A percentile compares a stretch with the other conserved stretches of the same genome.
Conservation (phyloP, 2,888 invertebrate genomes). For the Cephus pygmeus region DNA sequence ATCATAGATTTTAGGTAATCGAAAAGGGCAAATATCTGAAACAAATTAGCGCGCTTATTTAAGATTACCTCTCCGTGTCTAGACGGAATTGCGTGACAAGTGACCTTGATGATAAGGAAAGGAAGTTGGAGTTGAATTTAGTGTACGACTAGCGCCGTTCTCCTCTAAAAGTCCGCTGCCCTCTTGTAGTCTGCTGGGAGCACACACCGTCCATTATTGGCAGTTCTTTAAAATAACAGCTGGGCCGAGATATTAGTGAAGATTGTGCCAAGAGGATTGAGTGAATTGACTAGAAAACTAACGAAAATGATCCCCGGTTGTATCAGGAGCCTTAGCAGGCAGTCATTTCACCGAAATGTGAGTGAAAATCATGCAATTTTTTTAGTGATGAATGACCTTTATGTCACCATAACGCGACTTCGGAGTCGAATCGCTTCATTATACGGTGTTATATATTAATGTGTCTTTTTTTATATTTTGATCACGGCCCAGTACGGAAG, state of each 20-base stretch:
- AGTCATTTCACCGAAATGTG: conserved; percentile 64
- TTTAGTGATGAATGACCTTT: conserved; percentile 51
- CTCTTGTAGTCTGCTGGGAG: not conserved
- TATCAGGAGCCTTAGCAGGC: conserved; percentile 62
- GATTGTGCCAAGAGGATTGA: conserved; percentile 13
- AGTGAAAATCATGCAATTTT: conserved; percentile 55
- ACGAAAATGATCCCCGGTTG: conserved; percentile 66
- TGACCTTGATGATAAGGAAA: not conserved
- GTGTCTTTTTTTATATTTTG: conserved; percentile 45
- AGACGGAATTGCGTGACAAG: not conserved
- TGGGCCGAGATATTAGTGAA: conserved; percentile 10
- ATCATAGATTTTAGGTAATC: not conserved
- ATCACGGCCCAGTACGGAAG: conserved; percentile 56
- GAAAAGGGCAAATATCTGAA: not conserved
- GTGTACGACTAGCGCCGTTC: conserved; percentile 10
- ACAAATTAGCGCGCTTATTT: not conserved
- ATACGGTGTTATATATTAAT: conserved; percentile 20
- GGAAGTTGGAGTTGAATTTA: not conserved
- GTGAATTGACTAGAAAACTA: not conserved
- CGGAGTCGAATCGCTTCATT: conserved; percentile 9
- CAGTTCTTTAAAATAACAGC: not conserved
- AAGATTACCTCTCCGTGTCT: not conserved
- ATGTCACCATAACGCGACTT: conserved; percentile 26
- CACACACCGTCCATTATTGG: not conserved
- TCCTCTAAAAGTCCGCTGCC: conserved; percentile 36